Evolutionary conservation across 30 jellyfish, hydroid and myxozoan species (phyloP), one percentile per base, ranked within the genome.

Genomic region (Sanderia malayensis): DNA sequence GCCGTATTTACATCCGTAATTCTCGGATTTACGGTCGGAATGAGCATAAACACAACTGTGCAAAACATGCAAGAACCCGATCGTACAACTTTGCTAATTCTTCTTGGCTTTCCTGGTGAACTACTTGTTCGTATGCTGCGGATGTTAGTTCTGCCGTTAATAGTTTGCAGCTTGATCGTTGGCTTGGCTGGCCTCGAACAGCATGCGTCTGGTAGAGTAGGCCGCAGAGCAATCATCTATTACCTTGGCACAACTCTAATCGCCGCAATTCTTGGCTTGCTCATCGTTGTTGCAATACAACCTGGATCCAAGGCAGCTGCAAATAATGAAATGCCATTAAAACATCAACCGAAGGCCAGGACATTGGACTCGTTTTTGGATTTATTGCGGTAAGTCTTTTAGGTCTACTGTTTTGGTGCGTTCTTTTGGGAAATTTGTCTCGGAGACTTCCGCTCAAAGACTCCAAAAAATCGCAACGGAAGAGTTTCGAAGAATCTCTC

Each of bases 151-250:
- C 82, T 88, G 0, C 97, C 97, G 0, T 84, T 88, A 66, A 88
- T 88, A 60, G 85, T 83, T 31, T 83, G 84, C 86, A 65, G 95
- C 33, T 85, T 90, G 72, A 90, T 90, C 21, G 95, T 93, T 61
- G 99, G 99, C 33, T 65, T 93, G 26, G 99, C 99, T 7, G 93
- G 90, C 70, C 86, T 93, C 7, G 99, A 93, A 71, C 82, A 85
- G 46, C 80, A 64, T 27, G 94, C 99, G 17, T 93, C 99, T 28
- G 99, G 99, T 1, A 41, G 88, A 28, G 78, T 83, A 18, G 95
- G 95, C 13, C 65, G 95, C 22, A 69, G 95, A 28, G 95, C 95
- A 17, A 80, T 83, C 4, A 31, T 83, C 61, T 83, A 73, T 44
- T 83, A 83, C 62, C 66, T 83, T 21, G 33, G 79, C 41, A 83